Evolutionary conservation across 1,140 invertebrate species (phyloP).

Genomic region (Rhopalosiphum maidis): DNA sequence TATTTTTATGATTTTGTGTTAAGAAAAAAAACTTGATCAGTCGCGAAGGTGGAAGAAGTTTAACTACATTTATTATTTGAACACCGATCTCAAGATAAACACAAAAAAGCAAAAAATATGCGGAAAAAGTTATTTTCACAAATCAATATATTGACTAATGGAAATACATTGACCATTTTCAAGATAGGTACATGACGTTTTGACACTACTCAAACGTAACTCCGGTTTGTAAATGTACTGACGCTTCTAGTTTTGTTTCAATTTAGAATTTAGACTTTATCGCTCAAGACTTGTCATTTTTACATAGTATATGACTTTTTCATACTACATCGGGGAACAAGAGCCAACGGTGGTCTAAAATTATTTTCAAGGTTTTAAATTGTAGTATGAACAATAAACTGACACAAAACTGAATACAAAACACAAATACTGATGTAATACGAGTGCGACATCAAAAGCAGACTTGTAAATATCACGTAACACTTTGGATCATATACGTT

Average conservation of each 20-base stretch:
- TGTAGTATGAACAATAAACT: neutral
- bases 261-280: neutral
- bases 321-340: neutral
- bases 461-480: neutral
- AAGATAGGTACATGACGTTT: neutral
- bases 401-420: neutral
- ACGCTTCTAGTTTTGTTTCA: neutral
- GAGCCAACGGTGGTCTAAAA: neutral
- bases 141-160: neutral
- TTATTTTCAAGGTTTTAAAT: neutral
- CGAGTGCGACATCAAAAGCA: neutral
- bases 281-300: neutral
- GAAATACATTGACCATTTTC: neutral
- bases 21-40: neutral
- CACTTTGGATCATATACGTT: neutral
- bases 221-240: neutral
- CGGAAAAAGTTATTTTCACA: neutral
- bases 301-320: neutral
- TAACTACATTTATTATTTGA: neutral
- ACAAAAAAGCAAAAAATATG: neutral
- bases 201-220: neutral
- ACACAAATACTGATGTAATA: neutral
- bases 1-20: neutral
- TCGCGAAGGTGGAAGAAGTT: neutral
- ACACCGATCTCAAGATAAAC: neutral